These are phyloP conservation scores for Lytechinus pictus DNA, from an alignment of 35 echinoderm and acorn worm species.

Conservation along the genomic window DNA sequence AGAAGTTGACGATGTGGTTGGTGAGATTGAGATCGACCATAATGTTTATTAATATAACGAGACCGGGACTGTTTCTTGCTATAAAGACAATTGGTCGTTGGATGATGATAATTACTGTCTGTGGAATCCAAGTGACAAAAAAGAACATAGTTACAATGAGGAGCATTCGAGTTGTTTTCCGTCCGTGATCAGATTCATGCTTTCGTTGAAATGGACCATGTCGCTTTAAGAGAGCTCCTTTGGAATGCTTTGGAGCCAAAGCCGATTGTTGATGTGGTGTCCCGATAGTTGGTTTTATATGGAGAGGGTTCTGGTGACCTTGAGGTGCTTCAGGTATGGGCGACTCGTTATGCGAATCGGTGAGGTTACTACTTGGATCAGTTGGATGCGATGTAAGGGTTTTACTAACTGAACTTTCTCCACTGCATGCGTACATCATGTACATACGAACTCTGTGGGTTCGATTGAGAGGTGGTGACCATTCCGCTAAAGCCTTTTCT, in stretches of 20 bases:
- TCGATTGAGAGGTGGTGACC: too few relatives aligned
- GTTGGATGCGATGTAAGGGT: not conserved
- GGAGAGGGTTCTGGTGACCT: not conserved
- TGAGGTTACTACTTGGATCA: not conserved
- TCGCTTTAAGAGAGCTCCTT: not conserved
- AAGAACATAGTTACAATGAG: not conserved
- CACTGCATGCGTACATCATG: too few relatives aligned
- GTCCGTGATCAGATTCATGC: not conserved
- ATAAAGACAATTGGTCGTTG: not conserved
- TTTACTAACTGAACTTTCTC: not conserved
- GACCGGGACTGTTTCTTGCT: not conserved
- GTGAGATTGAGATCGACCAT: not conserved
- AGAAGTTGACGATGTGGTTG: slow-evolving; percentile 38
- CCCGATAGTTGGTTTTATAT: not conserved
- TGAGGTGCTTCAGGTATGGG: not conserved
- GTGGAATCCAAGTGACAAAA: not conserved
- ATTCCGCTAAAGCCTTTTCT: not conserved
- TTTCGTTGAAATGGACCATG: not conserved
- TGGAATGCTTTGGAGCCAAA: not conserved
- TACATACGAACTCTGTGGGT: not conserved
- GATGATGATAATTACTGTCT: not conserved
- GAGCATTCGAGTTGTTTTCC: not conserved
- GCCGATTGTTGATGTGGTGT: too few relatives aligned
- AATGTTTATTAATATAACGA: not conserved
- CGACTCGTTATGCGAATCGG: not conserved